Base-by-base conservation (phyloP, 2,888 invertebrate species). In the Emmelina monodactyla region DNA sequence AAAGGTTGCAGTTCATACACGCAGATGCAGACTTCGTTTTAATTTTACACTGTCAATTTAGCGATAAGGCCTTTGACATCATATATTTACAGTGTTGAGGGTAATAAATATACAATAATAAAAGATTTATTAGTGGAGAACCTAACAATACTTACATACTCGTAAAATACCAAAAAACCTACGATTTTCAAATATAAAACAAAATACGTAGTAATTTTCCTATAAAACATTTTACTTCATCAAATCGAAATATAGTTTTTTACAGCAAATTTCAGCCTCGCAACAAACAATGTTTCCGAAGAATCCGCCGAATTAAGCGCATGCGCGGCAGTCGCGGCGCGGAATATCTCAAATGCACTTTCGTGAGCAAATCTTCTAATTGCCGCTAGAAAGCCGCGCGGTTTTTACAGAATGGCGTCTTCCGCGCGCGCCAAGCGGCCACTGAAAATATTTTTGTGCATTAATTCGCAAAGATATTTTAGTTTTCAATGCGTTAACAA, bases 321-420 rank as follows among this genome's bases (percentile, higher is more conserved):
- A 19, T 9, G 19, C 19, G 19, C 19, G 9, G 19, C 19, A 19
- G 19, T 45, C 52, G 55, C 51, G 48, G 41, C 47, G 45, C 50
- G 52, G 50, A 55, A 58, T 57, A 54, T 46, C 50, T 51, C 45
- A 37, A 40, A 44, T 50, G 60, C 63, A 69, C 62, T 75, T 68
- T 73, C 75, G 75, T 78, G 75, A 65, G 61, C 62, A 68, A 68
- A 73, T 76, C 70, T 71, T 69, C 63, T 73, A 76, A 76, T 76
- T 73, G 58, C n/a, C 60, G 50, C 49, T 75, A 73, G 76, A 76
- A 75, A 78, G 75, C 72, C 47, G 51, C 53, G 42, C 53, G 51
- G 50, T 59, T 66, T 68, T 70, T 66, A 67, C 50, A 56, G 52
- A 54, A 54, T 46, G 49, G 55, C 57, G 43, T 45, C 44, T 55